These are phyloP conservation scores for Caranx melampygus DNA, from an alignment of 2,113 vertebrate species.

Conservation along the genomic window DNA sequence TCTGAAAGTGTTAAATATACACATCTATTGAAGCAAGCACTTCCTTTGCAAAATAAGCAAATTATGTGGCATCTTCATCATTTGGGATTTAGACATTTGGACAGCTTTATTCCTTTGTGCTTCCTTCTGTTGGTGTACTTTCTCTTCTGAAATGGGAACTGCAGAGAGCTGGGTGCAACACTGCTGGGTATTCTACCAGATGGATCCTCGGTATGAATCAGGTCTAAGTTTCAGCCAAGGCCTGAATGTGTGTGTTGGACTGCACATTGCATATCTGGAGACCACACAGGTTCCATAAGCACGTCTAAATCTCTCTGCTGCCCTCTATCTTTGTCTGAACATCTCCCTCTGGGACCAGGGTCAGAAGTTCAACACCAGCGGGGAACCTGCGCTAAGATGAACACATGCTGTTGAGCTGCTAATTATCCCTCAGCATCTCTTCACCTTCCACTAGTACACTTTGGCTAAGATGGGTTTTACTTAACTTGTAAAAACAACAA, in stretches of 20 bases:
- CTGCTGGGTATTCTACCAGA: constrained; percentile 83
- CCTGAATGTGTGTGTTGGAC: constrained; percentile 84
- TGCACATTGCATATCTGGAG: constrained; percentile 89
- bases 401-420: constrained; percentile 84
- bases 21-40: constrained; percentile 68
- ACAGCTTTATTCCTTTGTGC: constrained; percentile 74
- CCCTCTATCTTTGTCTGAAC: constrained; percentile 94
- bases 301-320: constrained; percentile 93
- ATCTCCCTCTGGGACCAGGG: constrained; percentile 90
- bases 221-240: constrained; percentile 80
- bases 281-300: constrained; percentile 94
- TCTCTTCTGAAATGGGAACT: constrained; percentile 73
- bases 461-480: background rate
- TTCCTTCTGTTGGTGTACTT: constrained; percentile 45
- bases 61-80: constrained; percentile 69
- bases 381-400: constrained; percentile 87
- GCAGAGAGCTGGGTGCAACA: constrained; percentile 69
- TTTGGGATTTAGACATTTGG: constrained; percentile 65
- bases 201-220: constrained; percentile 84
- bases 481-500: constrained; percentile 18
- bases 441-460: constrained; percentile 45
- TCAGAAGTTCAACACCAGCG: constrained; percentile 94
- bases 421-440: constrained; percentile 69
- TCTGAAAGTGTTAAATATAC: constrained; percentile 79
- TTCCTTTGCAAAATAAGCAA: constrained; percentile 80